A percentile compares a stretch with the other conserved stretches of the same genome.
phyloP scores from a whole-genome alignment of 2,888 invertebrate species.

The Ormyrus labotus region DNA sequence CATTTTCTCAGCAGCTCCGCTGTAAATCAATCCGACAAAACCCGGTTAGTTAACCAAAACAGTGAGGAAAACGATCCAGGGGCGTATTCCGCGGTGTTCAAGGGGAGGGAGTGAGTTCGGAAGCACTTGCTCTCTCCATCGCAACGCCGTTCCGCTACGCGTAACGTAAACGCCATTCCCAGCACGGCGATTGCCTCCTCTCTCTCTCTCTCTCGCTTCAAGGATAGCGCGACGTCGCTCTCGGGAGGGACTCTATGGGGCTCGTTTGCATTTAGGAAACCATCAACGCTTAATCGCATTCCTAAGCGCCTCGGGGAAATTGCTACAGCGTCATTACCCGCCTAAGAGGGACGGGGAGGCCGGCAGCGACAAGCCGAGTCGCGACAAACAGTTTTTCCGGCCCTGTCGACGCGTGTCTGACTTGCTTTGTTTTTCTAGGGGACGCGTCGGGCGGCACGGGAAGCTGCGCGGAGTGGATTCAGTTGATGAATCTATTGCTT shows the following conservation, averaged over 20 bases:
- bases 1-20: too few species aligned
- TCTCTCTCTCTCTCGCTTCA: neutral
- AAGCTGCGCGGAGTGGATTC: too few species aligned
- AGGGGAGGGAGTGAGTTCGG: too few species aligned
- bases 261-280: constrained; percentile 75
- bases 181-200: constrained; percentile 28
- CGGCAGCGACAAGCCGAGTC: neutral
- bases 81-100: too few species aligned
- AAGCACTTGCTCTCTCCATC: too few species aligned
- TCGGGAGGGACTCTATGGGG: constrained; percentile 52
- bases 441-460: too few species aligned
- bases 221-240: neutral
- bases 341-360: constrained; percentile 1
- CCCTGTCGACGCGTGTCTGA: too few species aligned
- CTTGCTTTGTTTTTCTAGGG: too few species aligned
- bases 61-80: too few species aligned
- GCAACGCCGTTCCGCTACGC: neutral
- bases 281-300: constrained; percentile 75
- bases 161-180: constrained; percentile 5
- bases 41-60: too few species aligned
- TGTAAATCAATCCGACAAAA: too few species aligned
- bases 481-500: too few species aligned
- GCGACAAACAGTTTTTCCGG: neutral
- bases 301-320: constrained; percentile 64
- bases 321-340: constrained; percentile 53